phyloP scores from a whole-genome alignment of 2,113 vertebrate species.

The Cavia porcellus region DNA sequence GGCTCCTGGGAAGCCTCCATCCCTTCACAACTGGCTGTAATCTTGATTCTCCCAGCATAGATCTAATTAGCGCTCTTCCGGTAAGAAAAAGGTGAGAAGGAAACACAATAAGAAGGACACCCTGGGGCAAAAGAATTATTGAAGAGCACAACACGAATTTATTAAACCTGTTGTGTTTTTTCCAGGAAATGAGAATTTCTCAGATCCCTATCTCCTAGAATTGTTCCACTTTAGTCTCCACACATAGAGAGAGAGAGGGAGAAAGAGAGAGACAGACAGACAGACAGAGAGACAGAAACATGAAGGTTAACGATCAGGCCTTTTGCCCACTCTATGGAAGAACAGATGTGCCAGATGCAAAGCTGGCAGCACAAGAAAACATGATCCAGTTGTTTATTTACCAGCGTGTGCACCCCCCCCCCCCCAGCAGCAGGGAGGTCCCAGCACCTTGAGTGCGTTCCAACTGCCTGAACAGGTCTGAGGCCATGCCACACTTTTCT shows the following conservation, averaged over 20 bases:
- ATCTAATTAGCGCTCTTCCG: conserved; percentile 58
- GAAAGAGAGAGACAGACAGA: too few species aligned
- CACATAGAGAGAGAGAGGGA: neutral
- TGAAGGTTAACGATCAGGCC: neutral
- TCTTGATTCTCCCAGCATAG: neutral
- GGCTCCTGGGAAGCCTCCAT: neutral
- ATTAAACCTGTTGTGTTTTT: neutral
- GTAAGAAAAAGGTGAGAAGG: conserved; percentile 45
- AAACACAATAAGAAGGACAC: conserved; percentile 33
- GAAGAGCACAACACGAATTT: neutral
- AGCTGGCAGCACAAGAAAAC: neutral
- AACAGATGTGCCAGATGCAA: neutral
- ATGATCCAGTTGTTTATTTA: too few species aligned
- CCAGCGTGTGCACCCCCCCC: neutral
- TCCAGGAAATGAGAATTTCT: conserved; percentile 42
- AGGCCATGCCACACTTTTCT: neutral
- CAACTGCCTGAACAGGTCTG: neutral
- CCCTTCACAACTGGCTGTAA: neutral
- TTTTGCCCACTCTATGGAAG: neutral
- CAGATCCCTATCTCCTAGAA: neutral
- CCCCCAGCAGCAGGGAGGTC: neutral
- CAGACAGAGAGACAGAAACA: too few species aligned
- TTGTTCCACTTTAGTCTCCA: neutral
- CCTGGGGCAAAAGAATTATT: neutral
- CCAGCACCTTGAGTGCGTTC: neutral